Base-by-base conservation (phyloP, 2,888 invertebrate genomes). In the Cephonodes hylas region DNA sequence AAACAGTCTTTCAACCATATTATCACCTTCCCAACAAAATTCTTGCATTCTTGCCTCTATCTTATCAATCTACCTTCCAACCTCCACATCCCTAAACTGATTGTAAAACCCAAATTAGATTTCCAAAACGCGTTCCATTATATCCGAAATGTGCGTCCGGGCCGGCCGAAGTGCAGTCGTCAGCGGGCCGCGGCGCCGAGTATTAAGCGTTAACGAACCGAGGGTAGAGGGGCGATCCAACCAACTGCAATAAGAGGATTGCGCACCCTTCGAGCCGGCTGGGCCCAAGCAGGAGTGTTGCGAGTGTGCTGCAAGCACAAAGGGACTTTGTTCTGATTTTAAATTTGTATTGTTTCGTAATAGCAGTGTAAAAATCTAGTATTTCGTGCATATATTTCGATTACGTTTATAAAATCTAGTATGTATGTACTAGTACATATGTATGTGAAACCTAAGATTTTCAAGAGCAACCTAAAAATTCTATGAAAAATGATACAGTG, bases 181-280 rank as follows among this genome's bases (percentile, higher is more conserved):
- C 86, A 87, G 88, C 31, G 27, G 18, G 42, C 22, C 22, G 22
- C 84, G 76, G 72, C 65, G 67, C 71, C 65, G 67, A 71, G 82
- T 75, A 81, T 86, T 84, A 84, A 31, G 70, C 83, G 85, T 78
- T 88, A 89, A 89, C 89, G 90, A 89, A 85, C 79, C 85, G 79
- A 77, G 79, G 84, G 82, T 70, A 67, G 69, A 63, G 63, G 63
- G 58, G 63, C 58, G 69, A 71, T 77, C 86, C 90, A 91, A 75
- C 89, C 88, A 86, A 72, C 88, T 91, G 91, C 91, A 90, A 87
- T 91, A 91, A 91, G 90, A 90, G 89, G 91, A 90, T 91, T 89
- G 81, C 84, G 84, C 85, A 86, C 89, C 90, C 91, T 89, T 83
- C 83, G 73, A 71, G 68, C 61, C 45, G 67, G 44, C 46, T 65